These are phyloP conservation scores for Apotomis betuletana DNA, from an alignment of 2,888 invertebrate species.

Conservation along the genomic window DNA sequence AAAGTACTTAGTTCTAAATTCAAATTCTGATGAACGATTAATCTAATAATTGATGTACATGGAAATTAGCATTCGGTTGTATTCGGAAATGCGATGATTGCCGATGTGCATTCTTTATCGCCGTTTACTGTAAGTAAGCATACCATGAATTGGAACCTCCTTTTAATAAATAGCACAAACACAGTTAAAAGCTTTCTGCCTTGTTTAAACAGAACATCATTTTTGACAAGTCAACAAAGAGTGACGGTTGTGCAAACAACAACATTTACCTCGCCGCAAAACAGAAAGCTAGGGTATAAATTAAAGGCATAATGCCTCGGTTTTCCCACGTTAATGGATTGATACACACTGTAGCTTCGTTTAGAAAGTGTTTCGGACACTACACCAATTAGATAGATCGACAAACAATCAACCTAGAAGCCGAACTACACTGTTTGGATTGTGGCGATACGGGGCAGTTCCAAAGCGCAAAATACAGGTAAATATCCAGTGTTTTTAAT, in stretches of 20 bases:
- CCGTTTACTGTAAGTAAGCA: background rate
- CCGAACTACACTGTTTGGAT: background rate
- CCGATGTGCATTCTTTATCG: too few species aligned
- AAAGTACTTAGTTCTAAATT: too few species aligned
- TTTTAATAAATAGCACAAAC: background rate
- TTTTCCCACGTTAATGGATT: slow-evolving; percentile 10
- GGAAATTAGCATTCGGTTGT: too few species aligned
- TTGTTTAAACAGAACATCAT: slow-evolving; percentile 16
- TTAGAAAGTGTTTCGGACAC: background rate
- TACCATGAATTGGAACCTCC: background rate
- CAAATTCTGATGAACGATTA: too few species aligned
- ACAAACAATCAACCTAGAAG: background rate
- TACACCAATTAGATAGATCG: background rate
- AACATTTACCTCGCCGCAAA: slow-evolving; percentile 3
- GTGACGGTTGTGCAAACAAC: slow-evolving; percentile 13
- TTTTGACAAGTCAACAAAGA: slow-evolving; percentile 27
- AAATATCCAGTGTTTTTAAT: background rate
- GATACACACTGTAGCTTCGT: slow-evolving; percentile 12
- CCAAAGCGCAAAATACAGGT: too few species aligned
- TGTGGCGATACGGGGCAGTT: too few species aligned
- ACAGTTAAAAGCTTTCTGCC: slow-evolving; percentile 23
- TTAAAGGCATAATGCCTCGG: slow-evolving; percentile 9
- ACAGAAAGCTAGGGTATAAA: slow-evolving; percentile 25
- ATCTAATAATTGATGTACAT: too few species aligned
- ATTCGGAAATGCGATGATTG: too few species aligned